Conservation (phyloP, 2,113 vertebrate genomes). For the Coturnix japonica region DNA sequence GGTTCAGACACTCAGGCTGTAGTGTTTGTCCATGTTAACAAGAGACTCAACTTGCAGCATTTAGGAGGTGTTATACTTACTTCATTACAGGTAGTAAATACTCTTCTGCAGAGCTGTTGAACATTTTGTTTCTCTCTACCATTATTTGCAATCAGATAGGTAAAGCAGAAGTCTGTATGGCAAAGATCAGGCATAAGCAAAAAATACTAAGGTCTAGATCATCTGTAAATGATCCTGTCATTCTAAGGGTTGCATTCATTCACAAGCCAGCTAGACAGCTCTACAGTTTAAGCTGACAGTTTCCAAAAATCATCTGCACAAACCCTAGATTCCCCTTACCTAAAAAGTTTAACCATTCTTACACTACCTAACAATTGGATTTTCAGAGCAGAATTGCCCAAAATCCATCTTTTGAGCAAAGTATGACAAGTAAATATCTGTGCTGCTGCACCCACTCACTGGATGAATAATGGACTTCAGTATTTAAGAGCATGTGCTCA, state of each 20-base stretch:
- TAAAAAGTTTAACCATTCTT: background rate
- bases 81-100: background rate
- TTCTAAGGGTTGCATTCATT: background rate
- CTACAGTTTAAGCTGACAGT: background rate
- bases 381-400: background rate
- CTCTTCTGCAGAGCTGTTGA: background rate
- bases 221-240: background rate
- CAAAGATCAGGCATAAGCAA: background rate
- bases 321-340: background rate
- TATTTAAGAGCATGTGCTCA: background rate
- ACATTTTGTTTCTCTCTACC: background rate
- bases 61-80: background rate
- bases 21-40: background rate
- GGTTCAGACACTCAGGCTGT: background rate
- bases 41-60: background rate
- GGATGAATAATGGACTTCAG: slow-evolving; percentile 3
- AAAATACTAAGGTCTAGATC: background rate
- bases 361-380: background rate
- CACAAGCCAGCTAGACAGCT: background rate
- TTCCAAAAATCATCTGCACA: background rate
- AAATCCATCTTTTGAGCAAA: slow-evolving; percentile 25
- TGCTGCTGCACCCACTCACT: background rate
- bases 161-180: background rate
- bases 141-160: background rate
- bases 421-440: background rate